Evolutionary conservation across 1,140 invertebrate genomes (phyloP).

Genomic region (Notospermus geniculatus): DNA sequence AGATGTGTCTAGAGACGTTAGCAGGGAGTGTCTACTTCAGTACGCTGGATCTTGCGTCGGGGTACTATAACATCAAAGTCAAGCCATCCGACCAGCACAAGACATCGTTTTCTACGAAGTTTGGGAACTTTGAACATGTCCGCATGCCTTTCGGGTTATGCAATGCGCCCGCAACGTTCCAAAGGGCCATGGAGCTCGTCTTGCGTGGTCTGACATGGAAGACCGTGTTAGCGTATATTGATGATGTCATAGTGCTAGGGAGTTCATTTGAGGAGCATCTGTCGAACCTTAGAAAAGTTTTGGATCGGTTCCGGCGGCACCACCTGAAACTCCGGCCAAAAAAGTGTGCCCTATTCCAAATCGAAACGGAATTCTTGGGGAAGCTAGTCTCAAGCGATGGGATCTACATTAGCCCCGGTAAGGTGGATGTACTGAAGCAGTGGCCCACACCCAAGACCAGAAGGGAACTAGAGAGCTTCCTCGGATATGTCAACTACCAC

Average conservation of each 20-base stretch:
- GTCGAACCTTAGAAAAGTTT: slow-evolving; percentile 21
- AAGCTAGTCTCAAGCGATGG: background rate
- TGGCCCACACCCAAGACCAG: background rate
- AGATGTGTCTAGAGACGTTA: slow-evolving; percentile 51
- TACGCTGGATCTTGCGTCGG: slow-evolving; percentile 48
- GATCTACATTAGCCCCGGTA: background rate
- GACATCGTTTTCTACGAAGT: slow-evolving; percentile 39
- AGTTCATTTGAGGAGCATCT: background rate
- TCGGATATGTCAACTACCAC: slow-evolving; percentile 29
- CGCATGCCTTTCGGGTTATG: slow-evolving; percentile 28
- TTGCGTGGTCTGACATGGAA: slow-evolving; percentile 15
- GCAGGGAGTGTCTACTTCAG: slow-evolving; percentile 48
- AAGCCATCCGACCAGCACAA: slow-evolving; percentile 35
- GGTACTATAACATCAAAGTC: slow-evolving; percentile 50
- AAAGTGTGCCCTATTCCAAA: background rate
- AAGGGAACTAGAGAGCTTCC: slow-evolving; percentile 13
- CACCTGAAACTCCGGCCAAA: slow-evolving; percentile 1
- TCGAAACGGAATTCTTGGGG: background rate
- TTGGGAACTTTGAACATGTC: slow-evolving; percentile 21
- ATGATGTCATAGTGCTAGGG: slow-evolving; percentile 14
- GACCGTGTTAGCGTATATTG: slow-evolving; percentile 9
- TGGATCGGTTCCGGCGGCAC: background rate
- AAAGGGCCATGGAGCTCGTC: slow-evolving; percentile 23
- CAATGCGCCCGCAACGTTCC: slow-evolving; percentile 27
- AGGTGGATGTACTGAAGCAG: background rate